Conservation (phyloP, 2,888 invertebrate species). For the Meta bourneti region DNA sequence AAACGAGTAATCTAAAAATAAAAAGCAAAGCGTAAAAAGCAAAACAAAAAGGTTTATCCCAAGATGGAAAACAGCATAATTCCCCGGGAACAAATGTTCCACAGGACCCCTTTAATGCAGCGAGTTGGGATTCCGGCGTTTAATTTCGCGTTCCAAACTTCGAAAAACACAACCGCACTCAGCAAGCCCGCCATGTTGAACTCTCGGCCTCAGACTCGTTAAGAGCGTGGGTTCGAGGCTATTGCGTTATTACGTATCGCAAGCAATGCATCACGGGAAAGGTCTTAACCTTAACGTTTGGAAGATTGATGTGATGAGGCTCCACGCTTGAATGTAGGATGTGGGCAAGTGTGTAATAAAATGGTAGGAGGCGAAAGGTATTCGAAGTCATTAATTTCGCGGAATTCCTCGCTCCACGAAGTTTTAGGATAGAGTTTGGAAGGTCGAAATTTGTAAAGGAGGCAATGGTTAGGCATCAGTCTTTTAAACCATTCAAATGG, state of each 20-base stretch:
- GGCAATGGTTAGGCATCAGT: slow-evolving; percentile 35
- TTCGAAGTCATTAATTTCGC: slow-evolving; percentile 49
- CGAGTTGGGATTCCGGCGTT: slow-evolving; percentile 22
- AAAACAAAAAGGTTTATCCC: slow-evolving; percentile 23
- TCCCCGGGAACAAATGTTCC: slow-evolving; percentile 37
- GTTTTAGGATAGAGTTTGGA: slow-evolving; percentile 1
- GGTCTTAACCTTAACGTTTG: slow-evolving; percentile 50
- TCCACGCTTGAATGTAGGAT: slow-evolving; percentile 33
- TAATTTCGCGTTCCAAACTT: slow-evolving; percentile 41
- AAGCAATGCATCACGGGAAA: slow-evolving; percentile 51
- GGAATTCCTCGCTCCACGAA: slow-evolving; percentile 29
- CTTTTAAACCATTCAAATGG: slow-evolving; percentile 37
- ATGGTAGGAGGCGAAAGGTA: slow-evolving; percentile 51
- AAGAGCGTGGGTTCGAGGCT: slow-evolving; percentile 19
- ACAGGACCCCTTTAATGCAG: not conserved
- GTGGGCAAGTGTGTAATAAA: slow-evolving; percentile 22
- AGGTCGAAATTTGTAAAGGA: slow-evolving; percentile 32
- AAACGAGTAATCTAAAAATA: not conserved
- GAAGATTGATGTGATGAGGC: slow-evolving; percentile 59
- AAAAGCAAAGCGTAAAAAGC: not conserved
- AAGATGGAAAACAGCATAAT: slow-evolving; percentile 14
- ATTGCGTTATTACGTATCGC: slow-evolving; percentile 47
- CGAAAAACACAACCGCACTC: slow-evolving; percentile 33
- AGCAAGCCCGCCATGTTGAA: slow-evolving; percentile 18
- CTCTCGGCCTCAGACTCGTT: slow-evolving; percentile 35